Percentiles rank a stretch among this genome's conserved stretches.
These are phyloP conservation scores for Pemphigus obesinymphae DNA, from an alignment of 1,140 invertebrate species.

Conservation along the genomic window DNA sequence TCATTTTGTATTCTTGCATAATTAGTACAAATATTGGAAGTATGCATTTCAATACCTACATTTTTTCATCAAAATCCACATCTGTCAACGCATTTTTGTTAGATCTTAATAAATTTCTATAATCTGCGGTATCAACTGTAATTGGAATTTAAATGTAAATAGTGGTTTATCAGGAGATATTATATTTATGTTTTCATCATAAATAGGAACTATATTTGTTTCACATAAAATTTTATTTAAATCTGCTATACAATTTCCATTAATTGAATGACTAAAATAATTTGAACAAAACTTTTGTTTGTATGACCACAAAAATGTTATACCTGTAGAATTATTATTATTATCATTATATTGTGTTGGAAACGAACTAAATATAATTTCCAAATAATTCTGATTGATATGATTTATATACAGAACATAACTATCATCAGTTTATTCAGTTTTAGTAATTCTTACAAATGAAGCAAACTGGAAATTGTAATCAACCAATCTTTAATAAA, in stretches of 20 bases:
- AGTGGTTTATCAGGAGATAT: neutral
- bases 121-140: neutral
- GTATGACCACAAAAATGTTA: neutral
- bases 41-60: neutral
- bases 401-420: neutral
- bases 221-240: neutral
- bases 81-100: neutral
- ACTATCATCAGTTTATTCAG: neutral
- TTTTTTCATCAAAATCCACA: neutral
- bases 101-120: neutral
- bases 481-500: too few species aligned
- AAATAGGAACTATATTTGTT: neutral
- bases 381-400: neutral
- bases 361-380: neutral
- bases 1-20: neutral
- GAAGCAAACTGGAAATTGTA: neutral
- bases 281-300: neutral
- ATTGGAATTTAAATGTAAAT: neutral
- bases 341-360: neutral
- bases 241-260: neutral
- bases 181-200: neutral
- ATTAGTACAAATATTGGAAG: neutral
- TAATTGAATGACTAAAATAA: neutral
- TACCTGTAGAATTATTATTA: too few species aligned
- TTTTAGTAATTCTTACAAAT: neutral